Conservation (phyloP, 2,888 invertebrate genomes). For the Habrosyne pyritoides region DNA sequence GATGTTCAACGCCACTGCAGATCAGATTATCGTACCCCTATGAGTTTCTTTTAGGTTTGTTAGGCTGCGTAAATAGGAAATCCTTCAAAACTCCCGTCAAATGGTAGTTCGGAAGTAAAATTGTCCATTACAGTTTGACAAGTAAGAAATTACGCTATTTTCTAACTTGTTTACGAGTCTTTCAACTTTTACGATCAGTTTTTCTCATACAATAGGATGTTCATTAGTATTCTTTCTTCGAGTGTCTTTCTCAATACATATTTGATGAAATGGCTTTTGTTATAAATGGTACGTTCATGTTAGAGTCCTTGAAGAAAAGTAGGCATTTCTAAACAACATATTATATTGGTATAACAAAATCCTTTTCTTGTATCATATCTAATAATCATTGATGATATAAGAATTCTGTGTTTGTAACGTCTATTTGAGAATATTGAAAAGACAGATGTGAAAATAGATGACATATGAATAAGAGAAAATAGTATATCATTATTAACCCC, state of each 20-base stretch:
- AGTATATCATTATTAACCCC: too few relatives aligned
- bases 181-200: neutral
- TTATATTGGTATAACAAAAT: too few relatives aligned
- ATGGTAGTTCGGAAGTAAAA: neutral
- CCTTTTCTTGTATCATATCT: too few relatives aligned
- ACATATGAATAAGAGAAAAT: too few relatives aligned
- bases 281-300: neutral
- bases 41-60: slow-evolving; percentile 11
- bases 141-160: neutral
- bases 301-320: neutral
- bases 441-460: too few relatives aligned
- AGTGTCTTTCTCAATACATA: neutral
- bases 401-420: too few relatives aligned
- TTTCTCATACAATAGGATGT: neutral
- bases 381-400: neutral
- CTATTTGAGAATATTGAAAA: too few relatives aligned
- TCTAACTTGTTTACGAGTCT: neutral
- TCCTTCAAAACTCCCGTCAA: neutral
- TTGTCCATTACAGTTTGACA: neutral
- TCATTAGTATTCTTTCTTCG: neutral
- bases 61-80: slow-evolving; percentile 4
- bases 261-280: neutral
- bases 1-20: slow-evolving; percentile 15
- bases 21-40: slow-evolving; percentile 26
- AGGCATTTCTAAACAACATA: neutral